Base-by-base conservation (phyloP, 2,888 invertebrate species). In the Drosophila macrospina region DNA sequence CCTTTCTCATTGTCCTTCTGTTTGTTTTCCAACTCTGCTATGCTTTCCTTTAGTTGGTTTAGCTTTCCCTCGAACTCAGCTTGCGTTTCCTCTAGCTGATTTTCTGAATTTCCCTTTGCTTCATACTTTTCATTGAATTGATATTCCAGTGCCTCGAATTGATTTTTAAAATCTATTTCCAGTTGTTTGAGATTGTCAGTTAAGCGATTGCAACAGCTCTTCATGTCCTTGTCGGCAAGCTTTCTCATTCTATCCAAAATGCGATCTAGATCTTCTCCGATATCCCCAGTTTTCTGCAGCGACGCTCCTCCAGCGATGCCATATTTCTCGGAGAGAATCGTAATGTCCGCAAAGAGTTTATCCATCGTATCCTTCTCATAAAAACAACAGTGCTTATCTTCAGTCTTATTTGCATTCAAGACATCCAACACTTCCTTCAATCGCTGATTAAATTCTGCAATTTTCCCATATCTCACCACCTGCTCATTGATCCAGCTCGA, bases 181-280 rank as follows among this genome's bases (percentile, higher is more conserved):
- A 64, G 1, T 6, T 55, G 8, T 8, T 65, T 45, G 0, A 84
- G 28, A 0, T 45, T 15, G 6, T 55, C 24, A 2, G 24, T 4
- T 6, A 69, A 44, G 0, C 28, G 13, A 6, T 65, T 42, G 26
- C 80, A 80, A n/a, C 80, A 80, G 36, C 11, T 64, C 44, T 61
- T 48, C 1, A 62, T 20, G 10, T 59, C 45, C 3, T 50, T 55
- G 5, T 20, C 5, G 1, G 44, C 15, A 0, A 65, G 0, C 8
- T 61, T 8, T 26, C 42, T 71, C 10, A 78, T 16, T 5, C 41
- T 42, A 0, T 13, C 24, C 16, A 84, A 26, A 26, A 80, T 64
- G 0, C 8, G 37, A n/a, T 74, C 71, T 24, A 80, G 28, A 54
- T 80, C 81, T 4, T 51, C 47, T n/a, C 71, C 69, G 5, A 80